These are phyloP conservation scores for Hirudo medicinalis DNA, from an alignment of 1,140 invertebrate genomes.

Conservation along the genomic window DNA sequence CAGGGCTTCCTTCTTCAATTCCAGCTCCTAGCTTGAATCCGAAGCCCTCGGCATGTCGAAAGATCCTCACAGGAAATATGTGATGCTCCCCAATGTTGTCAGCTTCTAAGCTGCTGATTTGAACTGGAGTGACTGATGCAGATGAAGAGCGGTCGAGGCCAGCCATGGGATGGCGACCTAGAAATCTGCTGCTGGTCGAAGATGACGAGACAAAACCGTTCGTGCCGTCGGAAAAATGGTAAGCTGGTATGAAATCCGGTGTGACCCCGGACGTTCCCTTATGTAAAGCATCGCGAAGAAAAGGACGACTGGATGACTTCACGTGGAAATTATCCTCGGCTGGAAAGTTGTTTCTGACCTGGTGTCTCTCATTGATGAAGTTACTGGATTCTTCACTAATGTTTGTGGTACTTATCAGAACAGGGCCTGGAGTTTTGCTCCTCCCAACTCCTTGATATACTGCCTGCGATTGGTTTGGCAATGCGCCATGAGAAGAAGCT, in stretches of 20 bases:
- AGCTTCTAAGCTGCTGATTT: neutral
- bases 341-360: slow-evolving; percentile 35
- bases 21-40: slow-evolving; percentile 97
- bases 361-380: neutral
- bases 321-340: slow-evolving; percentile 34
- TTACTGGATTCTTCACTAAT: slow-evolving; percentile 25
- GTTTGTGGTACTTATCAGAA: slow-evolving; percentile 31
- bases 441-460: too few species aligned
- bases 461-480: too few species aligned
- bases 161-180: neutral
- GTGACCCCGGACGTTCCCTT: neutral
- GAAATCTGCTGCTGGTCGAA: neutral
- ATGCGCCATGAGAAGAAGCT: too few species aligned
- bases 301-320: slow-evolving; percentile 22
- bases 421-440: slow-evolving; percentile 39
- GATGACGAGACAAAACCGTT: too few species aligned
- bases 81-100: slow-evolving; percentile 18
- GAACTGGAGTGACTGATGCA: neutral
- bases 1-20: slow-evolving; percentile 88
- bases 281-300: too few species aligned
- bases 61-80: slow-evolving; percentile 56
- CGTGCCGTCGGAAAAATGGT: too few species aligned
- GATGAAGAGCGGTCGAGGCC: neutral
- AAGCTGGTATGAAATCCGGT: slow-evolving; percentile 22
- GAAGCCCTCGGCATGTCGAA: slow-evolving; percentile 72